phyloP scores from a whole-genome alignment of 2,113 vertebrate species.

The Platichthys flesus region DNA sequence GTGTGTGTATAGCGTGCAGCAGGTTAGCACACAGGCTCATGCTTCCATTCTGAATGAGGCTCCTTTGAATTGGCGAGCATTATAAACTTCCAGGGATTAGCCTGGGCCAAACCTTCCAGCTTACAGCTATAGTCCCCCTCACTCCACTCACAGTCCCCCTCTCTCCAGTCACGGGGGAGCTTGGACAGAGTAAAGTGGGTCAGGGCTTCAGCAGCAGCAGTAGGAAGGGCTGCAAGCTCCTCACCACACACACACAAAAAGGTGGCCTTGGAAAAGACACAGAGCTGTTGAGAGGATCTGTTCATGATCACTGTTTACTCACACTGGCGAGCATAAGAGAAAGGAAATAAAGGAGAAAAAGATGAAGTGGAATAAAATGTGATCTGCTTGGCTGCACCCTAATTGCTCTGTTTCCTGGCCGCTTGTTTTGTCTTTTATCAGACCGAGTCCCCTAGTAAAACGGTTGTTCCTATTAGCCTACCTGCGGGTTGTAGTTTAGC shows the following conservation, averaged over 20 bases:
- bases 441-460: conserved; percentile 61
- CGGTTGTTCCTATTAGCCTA: conserved; percentile 61
- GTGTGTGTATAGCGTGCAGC: background rate
- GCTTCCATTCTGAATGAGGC: conserved; percentile 56
- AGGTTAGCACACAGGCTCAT: conserved; percentile 73
- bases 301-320: conserved; percentile 57
- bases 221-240: conserved; percentile 43
- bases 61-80: conserved; percentile 67
- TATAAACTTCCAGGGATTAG: conserved; percentile 78
- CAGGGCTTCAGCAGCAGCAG: conserved; percentile 58
- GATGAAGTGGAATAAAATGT: conserved; percentile 65
- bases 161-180: conserved; percentile 56
- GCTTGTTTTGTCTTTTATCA: conserved; percentile 72
- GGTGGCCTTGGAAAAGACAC: conserved; percentile 46
- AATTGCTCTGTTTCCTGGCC: conserved; percentile 72
- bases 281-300: conserved; percentile 56
- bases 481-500: conserved; percentile 53
- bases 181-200: conserved; percentile 73
- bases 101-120: conserved; percentile 53
- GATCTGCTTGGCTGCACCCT: conserved; percentile 71
- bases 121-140: conserved; percentile 54
- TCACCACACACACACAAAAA: conserved; percentile 35
- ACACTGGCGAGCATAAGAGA: conserved; percentile 28
- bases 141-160: conserved; percentile 47
- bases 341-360: conserved; percentile 50